A percentile compares a stretch with the other conserved stretches of the same genome.
Evolutionary conservation across 2,113 vertebrate species (phyloP).

Genomic region (Apodemus sylvaticus): DNA sequence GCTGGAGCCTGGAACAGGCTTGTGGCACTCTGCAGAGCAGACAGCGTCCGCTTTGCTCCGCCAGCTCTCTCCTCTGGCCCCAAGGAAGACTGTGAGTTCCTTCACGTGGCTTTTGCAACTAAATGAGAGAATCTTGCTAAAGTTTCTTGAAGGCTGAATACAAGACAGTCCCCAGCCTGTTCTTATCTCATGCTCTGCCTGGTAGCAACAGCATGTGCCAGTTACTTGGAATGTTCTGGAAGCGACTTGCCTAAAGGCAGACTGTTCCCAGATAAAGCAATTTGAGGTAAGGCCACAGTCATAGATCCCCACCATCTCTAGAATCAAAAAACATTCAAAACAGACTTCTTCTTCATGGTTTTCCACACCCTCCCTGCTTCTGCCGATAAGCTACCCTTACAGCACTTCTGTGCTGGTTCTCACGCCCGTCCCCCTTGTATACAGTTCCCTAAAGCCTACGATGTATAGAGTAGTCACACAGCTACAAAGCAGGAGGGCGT

Average conservation of each 20-base stretch:
- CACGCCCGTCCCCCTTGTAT: background rate
- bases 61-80: background rate
- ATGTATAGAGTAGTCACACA: background rate
- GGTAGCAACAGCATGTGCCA: background rate
- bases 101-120: no score
- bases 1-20: background rate
- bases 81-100: rapidly evolving
- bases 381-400: background rate
- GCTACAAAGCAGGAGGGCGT: background rate
- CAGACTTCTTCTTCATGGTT: background rate
- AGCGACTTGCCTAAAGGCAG: background rate
- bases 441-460: background rate
- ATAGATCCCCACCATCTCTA: background rate
- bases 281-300: background rate
- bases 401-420: no score
- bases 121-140: background rate
- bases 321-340: background rate
- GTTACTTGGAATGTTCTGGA: background rate
- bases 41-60: rapidly evolving
- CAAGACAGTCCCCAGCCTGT: background rate
- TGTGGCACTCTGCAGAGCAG: background rate
- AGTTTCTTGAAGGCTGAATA: background rate
- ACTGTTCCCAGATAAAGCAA: background rate
- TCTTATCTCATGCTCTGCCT: background rate
- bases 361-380: background rate